phyloP scores from a whole-genome alignment of 2,888 invertebrate species.

The Copidosoma aretas region DNA sequence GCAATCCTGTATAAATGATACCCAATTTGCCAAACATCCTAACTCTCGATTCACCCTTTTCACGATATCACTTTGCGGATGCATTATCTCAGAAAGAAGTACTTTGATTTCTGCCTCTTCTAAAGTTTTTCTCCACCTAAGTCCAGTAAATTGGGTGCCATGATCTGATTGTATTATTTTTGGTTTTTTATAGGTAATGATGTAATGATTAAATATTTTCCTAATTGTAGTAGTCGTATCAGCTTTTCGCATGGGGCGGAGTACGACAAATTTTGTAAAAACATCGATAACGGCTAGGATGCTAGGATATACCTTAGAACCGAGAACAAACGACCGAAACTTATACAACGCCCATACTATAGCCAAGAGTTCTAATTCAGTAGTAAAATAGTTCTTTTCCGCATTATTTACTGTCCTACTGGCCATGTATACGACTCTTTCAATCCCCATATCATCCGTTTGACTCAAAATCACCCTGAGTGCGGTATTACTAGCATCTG shows the following conservation, averaged over 20 bases:
- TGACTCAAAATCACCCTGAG: background rate
- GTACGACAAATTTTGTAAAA: slow-evolving; percentile 25
- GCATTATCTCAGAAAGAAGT: background rate
- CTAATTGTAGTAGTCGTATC: slow-evolving; percentile 15
- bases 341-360: background rate
- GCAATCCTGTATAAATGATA: no score
- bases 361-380: background rate
- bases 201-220: slow-evolving; percentile 18
- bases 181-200: slow-evolving; percentile 16
- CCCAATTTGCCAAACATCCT: no score
- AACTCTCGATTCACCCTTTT: slow-evolving; percentile 2
- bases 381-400: background rate
- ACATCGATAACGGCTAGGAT: slow-evolving; percentile 31
- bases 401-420: no score
- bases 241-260: slow-evolving; percentile 34
- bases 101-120: background rate
- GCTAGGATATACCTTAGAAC: slow-evolving; percentile 1
- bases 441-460: background rate
- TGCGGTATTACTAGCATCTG: background rate
- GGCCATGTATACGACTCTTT: background rate
- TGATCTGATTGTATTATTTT: slow-evolving; percentile 9
- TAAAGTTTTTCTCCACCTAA: background rate
- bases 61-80: background rate
- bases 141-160: slow-evolving; percentile 19
- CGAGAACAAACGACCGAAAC: no score